phyloP scores from a whole-genome alignment of 2,888 invertebrate species.

The Thymelicus sylvestris region DNA sequence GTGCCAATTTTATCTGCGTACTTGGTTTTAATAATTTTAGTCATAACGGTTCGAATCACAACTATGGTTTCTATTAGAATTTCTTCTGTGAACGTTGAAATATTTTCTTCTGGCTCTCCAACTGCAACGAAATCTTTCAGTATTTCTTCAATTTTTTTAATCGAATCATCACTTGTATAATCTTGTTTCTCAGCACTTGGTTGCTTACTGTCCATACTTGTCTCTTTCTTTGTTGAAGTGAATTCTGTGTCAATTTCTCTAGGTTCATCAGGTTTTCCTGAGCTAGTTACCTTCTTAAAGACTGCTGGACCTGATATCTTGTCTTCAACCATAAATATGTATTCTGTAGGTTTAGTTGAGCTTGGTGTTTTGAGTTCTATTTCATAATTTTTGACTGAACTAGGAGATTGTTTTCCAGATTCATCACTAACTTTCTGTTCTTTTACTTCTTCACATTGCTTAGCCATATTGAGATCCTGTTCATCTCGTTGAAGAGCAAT shows the following conservation, averaged over 20 bases:
- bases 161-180: not conserved
- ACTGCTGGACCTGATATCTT: too few species aligned
- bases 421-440: too few species aligned
- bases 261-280: not conserved
- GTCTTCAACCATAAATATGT: too few species aligned
- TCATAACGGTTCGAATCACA: slow-evolving; percentile 46
- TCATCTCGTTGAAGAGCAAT: too few species aligned
- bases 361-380: too few species aligned
- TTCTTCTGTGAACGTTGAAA: slow-evolving; percentile 42
- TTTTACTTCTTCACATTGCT: too few species aligned
- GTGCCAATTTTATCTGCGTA: slow-evolving; percentile 44
- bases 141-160: slow-evolving; percentile 29
- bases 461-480: too few species aligned
- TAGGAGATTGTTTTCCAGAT: too few species aligned
- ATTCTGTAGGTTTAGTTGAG: too few species aligned
- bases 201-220: slow-evolving; percentile 47
- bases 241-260: not conserved
- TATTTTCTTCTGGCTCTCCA: slow-evolving; percentile 44
- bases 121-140: slow-evolving; percentile 26
- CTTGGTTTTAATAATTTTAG: slow-evolving; percentile 46
- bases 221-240: slow-evolving; percentile 44
- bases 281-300: too few species aligned
- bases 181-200: slow-evolving; percentile 41
- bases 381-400: too few species aligned
- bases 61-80: slow-evolving; percentile 42